Percentiles rank a stretch among this genome's conserved stretches.
Evolutionary conservation across 2,888 invertebrate genomes (phyloP).

Genomic region (Euplagia quadripunctaria): DNA sequence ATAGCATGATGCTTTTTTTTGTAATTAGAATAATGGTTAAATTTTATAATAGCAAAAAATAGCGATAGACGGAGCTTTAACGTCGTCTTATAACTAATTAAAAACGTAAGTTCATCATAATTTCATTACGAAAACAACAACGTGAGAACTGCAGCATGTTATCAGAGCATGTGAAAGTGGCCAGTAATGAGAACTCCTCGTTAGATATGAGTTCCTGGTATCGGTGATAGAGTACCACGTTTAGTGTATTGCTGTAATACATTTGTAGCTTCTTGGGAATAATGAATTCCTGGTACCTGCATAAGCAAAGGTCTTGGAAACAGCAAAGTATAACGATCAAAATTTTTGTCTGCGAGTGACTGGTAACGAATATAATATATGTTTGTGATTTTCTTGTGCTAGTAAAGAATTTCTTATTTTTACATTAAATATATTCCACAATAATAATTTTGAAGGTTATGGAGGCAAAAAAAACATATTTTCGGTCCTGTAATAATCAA

Average conservation of each 20-base stretch:
- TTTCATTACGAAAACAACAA: slow-evolving; percentile 1
- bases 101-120: neutral
- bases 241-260: neutral
- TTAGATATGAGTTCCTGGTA: slow-evolving; percentile 18
- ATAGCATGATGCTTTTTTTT: too few relatives aligned
- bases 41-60: too few relatives aligned
- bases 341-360: neutral
- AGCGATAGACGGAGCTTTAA: too few relatives aligned
- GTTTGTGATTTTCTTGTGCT: neutral
- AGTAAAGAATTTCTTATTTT: too few relatives aligned
- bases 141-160: slow-evolving; percentile 8
- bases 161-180: slow-evolving; percentile 15
- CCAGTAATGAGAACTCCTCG: slow-evolving; percentile 8
- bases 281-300: slow-evolving; percentile 8
- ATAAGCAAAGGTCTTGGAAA: neutral
- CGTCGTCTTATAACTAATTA: neutral
- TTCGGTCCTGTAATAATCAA: too few relatives aligned
- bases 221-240: neutral
- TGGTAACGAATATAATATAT: neutral
- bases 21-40: too few relatives aligned
- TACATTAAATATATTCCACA: too few relatives aligned
- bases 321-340: neutral
- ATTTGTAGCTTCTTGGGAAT: neutral
- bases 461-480: too few relatives aligned
- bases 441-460: too few relatives aligned